phyloP scores from a whole-genome alignment of 2,888 invertebrate species.

The Drosophila paranaensis region DNA sequence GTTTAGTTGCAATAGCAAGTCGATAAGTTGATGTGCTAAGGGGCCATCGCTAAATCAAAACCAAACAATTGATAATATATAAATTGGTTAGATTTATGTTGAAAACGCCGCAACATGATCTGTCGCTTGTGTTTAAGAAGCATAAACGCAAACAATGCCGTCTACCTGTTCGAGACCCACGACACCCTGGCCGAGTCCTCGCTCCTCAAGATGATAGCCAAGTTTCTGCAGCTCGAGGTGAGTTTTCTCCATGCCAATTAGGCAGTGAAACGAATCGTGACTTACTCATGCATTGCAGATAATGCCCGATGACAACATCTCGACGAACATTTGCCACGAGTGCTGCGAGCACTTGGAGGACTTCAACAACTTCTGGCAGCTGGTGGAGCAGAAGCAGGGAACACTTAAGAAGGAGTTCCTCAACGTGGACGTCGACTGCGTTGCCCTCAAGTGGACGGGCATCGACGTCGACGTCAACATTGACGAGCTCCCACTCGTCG shows the following conservation, averaged over 20 bases:
- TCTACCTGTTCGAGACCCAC: slow-evolving; percentile 65
- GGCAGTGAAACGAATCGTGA: background rate
- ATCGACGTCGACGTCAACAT: slow-evolving; percentile 67
- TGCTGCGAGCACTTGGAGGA: slow-evolving; percentile 75
- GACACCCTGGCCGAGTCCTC: slow-evolving; percentile 67
- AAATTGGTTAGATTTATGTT: slow-evolving; percentile 49
- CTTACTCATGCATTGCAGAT: slow-evolving; percentile 37
- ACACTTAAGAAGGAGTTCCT: slow-evolving; percentile 70
- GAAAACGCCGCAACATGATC: slow-evolving; percentile 62
- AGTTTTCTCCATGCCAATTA: slow-evolving; percentile 12
- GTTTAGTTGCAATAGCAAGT: no score
- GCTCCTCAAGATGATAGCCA: slow-evolving; percentile 75
- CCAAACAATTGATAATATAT: slow-evolving; percentile 57
- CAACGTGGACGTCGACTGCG: slow-evolving; percentile 66
- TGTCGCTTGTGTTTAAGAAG: slow-evolving; percentile 74
- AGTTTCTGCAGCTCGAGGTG: slow-evolving; percentile 74
- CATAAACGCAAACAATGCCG: slow-evolving; percentile 63
- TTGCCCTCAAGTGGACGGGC: slow-evolving; percentile 61
- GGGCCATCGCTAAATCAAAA: slow-evolving; percentile 53
- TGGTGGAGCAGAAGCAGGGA: slow-evolving; percentile 70
- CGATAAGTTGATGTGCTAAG: no score
- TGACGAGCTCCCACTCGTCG: slow-evolving; percentile 66
- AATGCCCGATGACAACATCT: slow-evolving; percentile 64
- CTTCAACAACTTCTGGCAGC: slow-evolving; percentile 69
- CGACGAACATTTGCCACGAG: slow-evolving; percentile 64